Percentiles rank a stretch among this genome's conserved stretches.
These are phyloP conservation scores for Ectemnius continuus DNA, from an alignment of 2,888 invertebrate genomes.

Conservation along the genomic window DNA sequence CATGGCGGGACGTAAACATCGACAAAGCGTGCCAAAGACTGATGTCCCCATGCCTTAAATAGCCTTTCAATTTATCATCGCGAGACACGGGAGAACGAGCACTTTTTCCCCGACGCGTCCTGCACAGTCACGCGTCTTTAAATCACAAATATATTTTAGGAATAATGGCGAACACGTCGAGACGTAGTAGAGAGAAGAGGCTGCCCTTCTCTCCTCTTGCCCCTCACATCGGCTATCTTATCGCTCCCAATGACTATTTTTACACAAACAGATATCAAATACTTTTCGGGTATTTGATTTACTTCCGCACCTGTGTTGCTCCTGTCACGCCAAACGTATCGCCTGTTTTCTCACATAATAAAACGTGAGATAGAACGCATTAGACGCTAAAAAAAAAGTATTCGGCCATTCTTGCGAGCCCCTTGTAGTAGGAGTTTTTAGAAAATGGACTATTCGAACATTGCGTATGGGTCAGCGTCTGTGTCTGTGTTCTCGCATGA, in stretches of 20 bases:
- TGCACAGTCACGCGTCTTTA: constrained; percentile 9
- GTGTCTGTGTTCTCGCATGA: constrained; percentile 27
- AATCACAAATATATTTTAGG: not conserved
- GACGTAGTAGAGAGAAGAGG: not conserved
- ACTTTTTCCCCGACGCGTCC: constrained; percentile 8
- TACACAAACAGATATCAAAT: constrained; percentile 4
- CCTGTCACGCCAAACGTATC: not conserved
- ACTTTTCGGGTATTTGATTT: constrained; percentile 4
- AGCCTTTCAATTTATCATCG: constrained; percentile 46
- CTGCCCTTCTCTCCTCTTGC: not conserved
- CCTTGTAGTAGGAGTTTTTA: constrained; percentile 1
- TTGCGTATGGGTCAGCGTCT: not conserved
- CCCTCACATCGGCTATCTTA: not conserved
- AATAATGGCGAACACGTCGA: not conserved
- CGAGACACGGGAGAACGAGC: constrained; percentile 19
- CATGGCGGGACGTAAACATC: constrained; percentile 30
- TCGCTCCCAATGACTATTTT: constrained; percentile 1
- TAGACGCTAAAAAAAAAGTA: not conserved
- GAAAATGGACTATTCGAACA: constrained; percentile 29
- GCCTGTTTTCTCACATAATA: not conserved
- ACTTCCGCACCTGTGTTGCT: not conserved
- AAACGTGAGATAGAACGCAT: not conserved
- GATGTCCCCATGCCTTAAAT: constrained; percentile 38
- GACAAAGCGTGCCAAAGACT: constrained; percentile 23
- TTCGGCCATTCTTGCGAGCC: not conserved